Evolutionary conservation across 2,113 vertebrate species (phyloP), one percentile per base, ranked within the genome.

Genomic region (Uropsilus gracilis): DNA sequence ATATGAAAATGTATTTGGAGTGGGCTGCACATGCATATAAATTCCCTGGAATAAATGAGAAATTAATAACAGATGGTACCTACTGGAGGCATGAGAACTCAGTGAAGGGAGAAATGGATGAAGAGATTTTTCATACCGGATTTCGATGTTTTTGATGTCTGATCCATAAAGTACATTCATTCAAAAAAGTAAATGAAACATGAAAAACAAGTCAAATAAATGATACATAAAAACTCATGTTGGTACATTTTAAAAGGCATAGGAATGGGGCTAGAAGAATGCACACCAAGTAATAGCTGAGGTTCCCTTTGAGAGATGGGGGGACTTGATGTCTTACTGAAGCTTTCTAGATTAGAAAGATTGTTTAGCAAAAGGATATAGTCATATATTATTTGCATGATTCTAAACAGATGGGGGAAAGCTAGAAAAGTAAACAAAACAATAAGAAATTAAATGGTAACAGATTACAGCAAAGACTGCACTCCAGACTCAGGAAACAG

Each of bases 371-470:
- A 91, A 94, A 81, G 22, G 93, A 91, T 91, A 71, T 28, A 82
- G 61, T 91, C 86, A 86, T 37, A 18, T 80, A 86, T 75, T 92
- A 32, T 4, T 86, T 59, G 63, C 76, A 53, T 96, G 80, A 95
- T 94, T 95, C 66, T 86, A 89, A 96, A 63, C 94, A 97, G 94
- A 96, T 87, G 91, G 87, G 39, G 57, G 76, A 61, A 85, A 72
- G 55, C 63, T 71, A 76, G 66, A 39, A 78, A 91, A 81, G 72
- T 82, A 97, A 94, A 86, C 83, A 94, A 92, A 91, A 90, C 61
- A 94, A 88, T 17, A 77, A 72, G 86, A 82, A 95, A 81, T 96
- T 93, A 97, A 97, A 94, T 93, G 66, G 90, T 86, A 93, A 86
- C 97, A 96, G 91, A 96, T 91, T 93, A 84, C 2, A 46, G 59